Base-by-base conservation (phyloP, 2,113 vertebrate genomes). In the Entosphenus tridentatus region DNA sequence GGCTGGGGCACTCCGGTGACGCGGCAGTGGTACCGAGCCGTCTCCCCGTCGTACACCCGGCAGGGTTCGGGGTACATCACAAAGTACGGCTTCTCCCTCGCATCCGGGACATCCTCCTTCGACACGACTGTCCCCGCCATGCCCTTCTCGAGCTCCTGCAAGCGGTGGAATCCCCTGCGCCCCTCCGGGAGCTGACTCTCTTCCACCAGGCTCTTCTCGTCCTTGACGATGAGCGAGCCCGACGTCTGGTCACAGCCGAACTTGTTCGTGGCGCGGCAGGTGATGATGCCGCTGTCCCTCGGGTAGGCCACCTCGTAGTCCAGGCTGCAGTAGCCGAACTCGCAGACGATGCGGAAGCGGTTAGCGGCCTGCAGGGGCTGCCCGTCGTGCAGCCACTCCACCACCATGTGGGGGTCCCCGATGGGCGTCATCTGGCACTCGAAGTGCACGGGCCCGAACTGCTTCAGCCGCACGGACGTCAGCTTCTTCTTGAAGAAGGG, bases 401-500 rank as follows among this genome's bases (percentile, higher is more conserved):
- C 92, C 3, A 84, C 79, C 88, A 96, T 96, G 2, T 82, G 90
- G 70, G 92, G 92, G 75, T 96, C 92, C 0, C 92, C 92, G 57
- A 96, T 96, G 2, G 92, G 92, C 39, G 88, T 96, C 57, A 96
- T 79, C 71, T 90, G 82, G 72, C 90, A 95, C 67, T 96, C 92
- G 78, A 96, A 96, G 68, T 95, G 90, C 68, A 84, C 88, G 55
- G 87, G 87, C 57, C 90, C 88, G 73, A 88, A 86, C 21, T 83
- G 83, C 76, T 87, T 96, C 70, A 96, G 85, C 54, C 90, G 77
- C 69, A 96, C 77, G 11, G 92, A 96, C 13, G 84, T 88, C 67
- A 95, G 81, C 72, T 96, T 96, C 79, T 96, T 96, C 81, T 96
- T 96, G 74, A 96, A 96, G 75, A 82, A 85, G 1, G 92, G 90